Base-by-base conservation (phyloP, 1,140 invertebrate species). In the Drosophila chauvacae region DNA sequence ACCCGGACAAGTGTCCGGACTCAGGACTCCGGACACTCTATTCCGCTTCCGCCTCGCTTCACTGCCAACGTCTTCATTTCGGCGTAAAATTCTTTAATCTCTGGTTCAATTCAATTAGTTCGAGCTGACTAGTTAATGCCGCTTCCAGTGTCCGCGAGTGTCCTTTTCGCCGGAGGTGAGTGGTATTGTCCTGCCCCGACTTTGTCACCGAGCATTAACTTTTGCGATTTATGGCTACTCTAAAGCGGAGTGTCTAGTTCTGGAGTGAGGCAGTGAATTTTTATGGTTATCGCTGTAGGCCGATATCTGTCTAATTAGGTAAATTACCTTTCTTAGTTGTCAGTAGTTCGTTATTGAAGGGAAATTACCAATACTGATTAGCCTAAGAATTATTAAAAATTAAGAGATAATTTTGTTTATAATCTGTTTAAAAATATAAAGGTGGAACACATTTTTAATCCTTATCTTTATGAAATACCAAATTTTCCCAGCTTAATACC, bases 71-170 rank as follows among this genome's bases (percentile, higher is more conserved):
- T 88, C 84, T 90, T 81, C 79, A 82, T 77, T 83, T 81, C 68
- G 75, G 90, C 90, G 90, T 91, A 76, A 91, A 91, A 91, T 86
- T 90, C 90, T 90, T 90, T 91, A 91, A 91, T 91, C 90, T 91
- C 90, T 83, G 63, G 75, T 85, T 91, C 90, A 91, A 91, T 91
- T 91, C 90, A 91, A 91, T 91, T 91, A 91, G 90, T 90, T 91
- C 82, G 59, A 91, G 81, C 87, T 90, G 90, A 91, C 83, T 91
- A 90, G 90, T 80, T 91, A 90, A 91, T 91, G 78, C 84, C 55
- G 51, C 47, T 50, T 57, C 47, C 60, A 80, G 71, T 47, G 70
- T 73, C 65, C 66, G 59, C 76, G 63, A 75, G 47, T 80, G 84
- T 80, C 80, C 80, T 73, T 71, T 53, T 63, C n/a, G 33, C 44